Percentiles rank a stretch among this genome's conserved stretches.
These are phyloP conservation scores for Sorex fumeus DNA, from an alignment of 2,113 vertebrate species.

Conservation along the genomic window DNA sequence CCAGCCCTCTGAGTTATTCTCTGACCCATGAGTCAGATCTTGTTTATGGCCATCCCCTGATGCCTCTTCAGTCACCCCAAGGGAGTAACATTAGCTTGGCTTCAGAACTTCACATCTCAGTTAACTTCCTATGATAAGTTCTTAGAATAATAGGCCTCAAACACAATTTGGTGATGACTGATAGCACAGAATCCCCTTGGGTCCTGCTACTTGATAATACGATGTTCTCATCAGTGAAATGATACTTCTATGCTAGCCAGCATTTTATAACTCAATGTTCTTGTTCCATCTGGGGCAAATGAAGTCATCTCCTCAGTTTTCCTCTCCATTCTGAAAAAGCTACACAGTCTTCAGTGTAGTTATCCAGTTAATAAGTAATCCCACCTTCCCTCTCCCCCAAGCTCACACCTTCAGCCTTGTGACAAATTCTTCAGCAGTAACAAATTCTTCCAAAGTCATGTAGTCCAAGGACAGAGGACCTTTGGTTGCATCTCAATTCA, in stretches of 20 bases:
- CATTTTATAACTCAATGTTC: background rate
- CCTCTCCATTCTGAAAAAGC: slow-evolving; percentile 13
- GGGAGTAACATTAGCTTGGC: background rate
- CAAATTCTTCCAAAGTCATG: background rate
- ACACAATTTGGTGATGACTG: background rate
- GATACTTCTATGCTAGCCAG: background rate
- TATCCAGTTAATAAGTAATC: background rate
- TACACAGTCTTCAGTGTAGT: background rate
- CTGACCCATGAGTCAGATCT: background rate
- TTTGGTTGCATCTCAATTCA: background rate
- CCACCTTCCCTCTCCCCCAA: background rate
- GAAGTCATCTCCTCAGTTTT: slow-evolving; percentile 35
- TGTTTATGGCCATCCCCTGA: background rate
- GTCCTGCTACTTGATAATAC: background rate
- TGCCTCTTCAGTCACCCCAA: background rate
- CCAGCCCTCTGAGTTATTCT: too few relatives aligned
- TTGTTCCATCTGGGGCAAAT: slow-evolving; percentile 24
- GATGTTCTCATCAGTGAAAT: background rate
- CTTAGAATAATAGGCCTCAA: background rate
- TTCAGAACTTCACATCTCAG: slow-evolving; percentile 4
- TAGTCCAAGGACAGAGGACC: background rate
- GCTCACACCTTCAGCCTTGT: background rate
- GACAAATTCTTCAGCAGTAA: slow-evolving; percentile 7
- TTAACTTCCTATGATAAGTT: background rate
- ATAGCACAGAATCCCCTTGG: background rate